Percentiles rank a stretch among this genome's conserved stretches.
Evolutionary conservation across 2,797 vertebrate species (phyloP).

Genomic region (Chloroceryle amazona): DNA sequence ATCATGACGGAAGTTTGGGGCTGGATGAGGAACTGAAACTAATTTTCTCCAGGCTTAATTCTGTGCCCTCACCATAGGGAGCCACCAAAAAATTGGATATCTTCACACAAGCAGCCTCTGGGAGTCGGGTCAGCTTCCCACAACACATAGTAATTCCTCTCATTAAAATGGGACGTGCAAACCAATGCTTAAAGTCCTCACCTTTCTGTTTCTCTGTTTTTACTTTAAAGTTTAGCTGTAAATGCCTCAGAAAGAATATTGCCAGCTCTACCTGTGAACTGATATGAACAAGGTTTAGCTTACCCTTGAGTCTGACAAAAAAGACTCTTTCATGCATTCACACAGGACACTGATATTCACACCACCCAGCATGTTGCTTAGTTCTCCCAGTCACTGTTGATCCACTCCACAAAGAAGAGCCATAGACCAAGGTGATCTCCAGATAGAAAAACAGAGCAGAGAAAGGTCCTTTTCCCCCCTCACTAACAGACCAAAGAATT

Average conservation of each 20-base stretch:
- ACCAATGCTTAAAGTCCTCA: conserved; percentile 56
- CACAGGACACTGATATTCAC: not conserved
- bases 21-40: conserved; percentile 52
- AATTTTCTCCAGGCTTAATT: conserved; percentile 54
- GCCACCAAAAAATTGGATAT: conserved; percentile 32
- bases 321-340: not conserved
- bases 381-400: not conserved
- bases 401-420: not conserved
- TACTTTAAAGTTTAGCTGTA: conserved; percentile 42
- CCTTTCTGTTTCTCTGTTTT: conserved; percentile 29
- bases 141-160: conserved; percentile 59
- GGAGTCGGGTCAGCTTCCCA: conserved; percentile 53
- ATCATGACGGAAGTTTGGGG: conserved; percentile 52
- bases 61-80: conserved; percentile 17
- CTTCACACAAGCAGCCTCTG: conserved; percentile 57
- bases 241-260: conserved; percentile 42
- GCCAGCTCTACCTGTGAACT: not conserved
- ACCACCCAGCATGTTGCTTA: not conserved
- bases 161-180: conserved; percentile 9
- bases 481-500: not conserved
- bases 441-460: not conserved
- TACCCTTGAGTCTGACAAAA: not conserved
- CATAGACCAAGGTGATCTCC: not conserved
- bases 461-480: not conserved
- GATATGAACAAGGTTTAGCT: not conserved